Evolutionary conservation across 2,113 vertebrate genomes (phyloP), one percentile per base, ranked within the genome.

Genomic region (Turnix velox): DNA sequence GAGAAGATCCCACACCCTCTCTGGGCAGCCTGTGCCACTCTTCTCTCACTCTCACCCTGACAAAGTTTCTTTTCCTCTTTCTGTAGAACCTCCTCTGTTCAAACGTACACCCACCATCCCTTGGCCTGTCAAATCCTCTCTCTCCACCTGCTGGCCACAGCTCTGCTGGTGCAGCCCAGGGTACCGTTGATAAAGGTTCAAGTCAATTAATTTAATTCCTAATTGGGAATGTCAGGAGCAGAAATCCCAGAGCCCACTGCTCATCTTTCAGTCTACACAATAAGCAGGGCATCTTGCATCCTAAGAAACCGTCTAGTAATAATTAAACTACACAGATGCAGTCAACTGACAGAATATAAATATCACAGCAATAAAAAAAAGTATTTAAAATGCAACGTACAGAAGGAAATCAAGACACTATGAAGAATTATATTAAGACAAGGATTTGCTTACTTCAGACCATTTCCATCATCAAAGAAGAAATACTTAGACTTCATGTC

Each of bases 391-490:
- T 18, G 14, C 6, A 12, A 87, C 37, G 8, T 9, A 63, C 25
- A 18, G 17, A 72, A 72, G 22, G 23, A 71, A 62, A 71, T 61
- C 28, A 90, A 79, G 42, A 72, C 12, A 39, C 1, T 6, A 12
- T 18, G 16, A 78, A 14, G 23, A 81, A 33, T 12, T 52, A 27
- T 24, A 76, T 59, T 10, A 83, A 39, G 39, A 55, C 23, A 63
- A 40, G 2, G 28, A 93, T 91, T 68, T 94, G 97, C 98, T 98
- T 81, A 99, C 99, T 99, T 98, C 54, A 99, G 98, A 93, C 99
- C 99, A 62, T 99, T 99, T 94, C 99, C 99, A 87, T 99, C 99
- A 83, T 99, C 99, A 75, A 99, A 99, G 98, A 99, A 99, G 96
- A 99, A 99, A 92, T 99, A 99, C 76, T 99, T 99, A 49, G 99